These are phyloP conservation scores for Toxotes lorentzi DNA, from an alignment of 2,797 vertebrate genomes.

Conservation along the genomic window DNA sequence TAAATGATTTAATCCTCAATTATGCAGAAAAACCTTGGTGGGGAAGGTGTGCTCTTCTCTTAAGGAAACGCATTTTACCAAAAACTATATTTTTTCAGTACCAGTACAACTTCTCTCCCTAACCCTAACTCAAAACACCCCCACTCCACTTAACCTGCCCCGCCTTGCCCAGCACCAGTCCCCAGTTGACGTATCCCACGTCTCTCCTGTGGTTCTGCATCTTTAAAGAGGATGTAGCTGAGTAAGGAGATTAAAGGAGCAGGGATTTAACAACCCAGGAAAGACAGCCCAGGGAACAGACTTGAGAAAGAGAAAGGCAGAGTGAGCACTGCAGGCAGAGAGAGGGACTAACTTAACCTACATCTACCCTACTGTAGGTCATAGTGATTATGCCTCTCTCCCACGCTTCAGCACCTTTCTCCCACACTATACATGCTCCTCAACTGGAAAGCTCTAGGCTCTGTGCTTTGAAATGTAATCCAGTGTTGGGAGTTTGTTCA, in stretches of 20 bases:
- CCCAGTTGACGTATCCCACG: conserved; percentile 64
- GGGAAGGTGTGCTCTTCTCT: not conserved
- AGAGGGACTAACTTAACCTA: conserved; percentile 78
- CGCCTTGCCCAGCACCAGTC: conserved; percentile 57
- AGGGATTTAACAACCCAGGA: conserved; percentile 86
- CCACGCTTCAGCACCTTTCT: conserved; percentile 74
- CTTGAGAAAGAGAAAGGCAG: conserved; percentile 74
- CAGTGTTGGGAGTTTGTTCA: conserved; percentile 71
- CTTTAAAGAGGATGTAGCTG: conserved; percentile 91
- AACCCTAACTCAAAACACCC: conserved; percentile 27
- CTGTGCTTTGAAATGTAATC: conserved; percentile 77
- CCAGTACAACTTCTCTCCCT: conserved; percentile 2
- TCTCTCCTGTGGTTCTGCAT: conserved; percentile 83
- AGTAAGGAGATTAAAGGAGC: conserved; percentile 88
- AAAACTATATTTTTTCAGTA: not conserved
- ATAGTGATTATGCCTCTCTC: conserved; percentile 78
- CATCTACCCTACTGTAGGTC: conserved; percentile 81
- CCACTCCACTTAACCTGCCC: conserved; percentile 54
- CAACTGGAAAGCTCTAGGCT: conserved; percentile 66
- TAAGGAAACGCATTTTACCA: not conserved
- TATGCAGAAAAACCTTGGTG: conserved; percentile 7
- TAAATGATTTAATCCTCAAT: conserved; percentile 43
- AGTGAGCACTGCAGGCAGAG: conserved; percentile 66
- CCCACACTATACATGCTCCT: conserved; percentile 65
- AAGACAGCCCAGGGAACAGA: conserved; percentile 79